These are phyloP conservation scores for Automeris io DNA, from an alignment of 2,888 invertebrate species.

Conservation along the genomic window DNA sequence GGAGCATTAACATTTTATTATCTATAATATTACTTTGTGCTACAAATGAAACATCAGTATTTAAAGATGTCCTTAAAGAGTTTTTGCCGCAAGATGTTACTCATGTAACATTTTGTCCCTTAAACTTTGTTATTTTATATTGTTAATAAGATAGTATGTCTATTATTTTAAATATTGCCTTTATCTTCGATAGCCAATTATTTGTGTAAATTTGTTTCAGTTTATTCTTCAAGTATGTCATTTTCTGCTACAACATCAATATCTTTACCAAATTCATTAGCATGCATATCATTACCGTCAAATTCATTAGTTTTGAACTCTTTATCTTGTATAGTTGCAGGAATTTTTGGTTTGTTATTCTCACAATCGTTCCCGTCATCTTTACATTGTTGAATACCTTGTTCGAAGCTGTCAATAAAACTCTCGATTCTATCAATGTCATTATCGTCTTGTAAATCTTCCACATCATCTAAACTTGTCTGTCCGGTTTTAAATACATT, in stretches of 20 bases:
- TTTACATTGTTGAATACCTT: neutral
- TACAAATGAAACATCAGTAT: too few relatives aligned
- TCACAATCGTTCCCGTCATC: neutral
- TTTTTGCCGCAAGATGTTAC: too few relatives aligned
- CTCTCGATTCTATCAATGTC: neutral
- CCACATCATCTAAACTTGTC: conserved; percentile 64
- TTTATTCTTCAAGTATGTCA: neutral
- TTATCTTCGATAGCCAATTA: neutral
- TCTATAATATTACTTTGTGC: too few relatives aligned
- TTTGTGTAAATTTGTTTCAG: neutral
- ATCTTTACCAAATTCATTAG: neutral
- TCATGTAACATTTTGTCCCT: too few relatives aligned
- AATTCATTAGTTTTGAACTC: neutral
- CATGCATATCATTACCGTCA: neutral
- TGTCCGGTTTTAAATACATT: conserved; percentile 42
- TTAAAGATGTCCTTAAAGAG: too few relatives aligned
- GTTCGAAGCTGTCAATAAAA: neutral
- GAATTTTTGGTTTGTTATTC: neutral
- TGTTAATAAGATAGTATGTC: too few relatives aligned
- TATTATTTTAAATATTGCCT: too few relatives aligned
- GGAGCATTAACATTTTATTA: too few relatives aligned
- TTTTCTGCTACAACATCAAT: neutral
- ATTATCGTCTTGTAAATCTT: conserved; percentile 57
- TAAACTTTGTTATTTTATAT: too few relatives aligned
- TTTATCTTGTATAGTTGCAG: neutral